Base-by-base conservation (phyloP, 37 sponge, comb jelly and placozoan species). In the Lycopodina hypogea region DNA sequence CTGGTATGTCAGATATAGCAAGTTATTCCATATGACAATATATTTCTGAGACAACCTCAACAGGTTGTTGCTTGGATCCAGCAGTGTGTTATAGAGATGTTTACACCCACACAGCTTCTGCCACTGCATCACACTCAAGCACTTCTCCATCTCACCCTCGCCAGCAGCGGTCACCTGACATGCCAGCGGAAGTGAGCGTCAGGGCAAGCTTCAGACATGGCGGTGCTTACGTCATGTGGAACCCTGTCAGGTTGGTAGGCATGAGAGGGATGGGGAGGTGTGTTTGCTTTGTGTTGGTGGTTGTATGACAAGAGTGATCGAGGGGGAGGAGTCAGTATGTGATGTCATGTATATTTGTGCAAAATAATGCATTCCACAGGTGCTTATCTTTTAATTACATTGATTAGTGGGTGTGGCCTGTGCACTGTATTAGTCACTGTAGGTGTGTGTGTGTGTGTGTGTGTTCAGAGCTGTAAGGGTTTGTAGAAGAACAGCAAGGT, bases 171-270 rank as follows among this genome's bases (percentile, higher is more conserved):
- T 67, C 18, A 12, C 66, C 66, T 33, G 66, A 65, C 12, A 4
- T 34, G 7, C 66, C 66, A 9, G 26, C 32, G 35, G 33, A 65
- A 7, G 66, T 65, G 7, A 14, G 18, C 9, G 66, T 33, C 15
- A 33, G 62, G 33, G 50, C 71, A 15, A 82, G 78, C 68, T 78
- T 83, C 60, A 52, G 45, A 18, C 41, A 36, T 58, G 83, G 89
- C 29, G 84, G 89, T 21, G 69, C 55, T 29, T 83, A 62, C 42
- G 59, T 88, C 30, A 35, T 88, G 42, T 88, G 89, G 89, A 69
- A 83, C 39, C 83, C 89, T 24, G 83, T 88, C 50, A 88, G 81
- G 89, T 87, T 55, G 41, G 67, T 22, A n/a, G n/a, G 45, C 4
- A 2, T 17, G 45, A 70, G 4, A 6, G 12, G 28, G n/a, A 59